These are phyloP conservation scores for Apolygus lucorum DNA, from an alignment of 1,140 invertebrate genomes.

Conservation along the genomic window DNA sequence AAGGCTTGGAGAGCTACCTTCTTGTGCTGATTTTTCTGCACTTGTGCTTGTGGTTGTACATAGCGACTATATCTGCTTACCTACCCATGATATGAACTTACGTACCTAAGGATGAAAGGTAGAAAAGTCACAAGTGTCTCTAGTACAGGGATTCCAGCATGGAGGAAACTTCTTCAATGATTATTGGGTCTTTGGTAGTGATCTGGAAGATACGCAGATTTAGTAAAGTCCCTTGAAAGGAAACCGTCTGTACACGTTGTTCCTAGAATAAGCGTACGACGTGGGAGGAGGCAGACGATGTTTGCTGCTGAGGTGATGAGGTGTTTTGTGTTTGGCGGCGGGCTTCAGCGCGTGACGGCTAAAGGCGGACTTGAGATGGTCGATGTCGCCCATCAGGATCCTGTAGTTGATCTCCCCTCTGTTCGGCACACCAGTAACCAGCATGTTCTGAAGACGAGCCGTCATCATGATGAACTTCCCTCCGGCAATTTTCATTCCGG, in stretches of 20 bases:
- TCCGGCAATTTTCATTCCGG: slow-evolving; percentile 17
- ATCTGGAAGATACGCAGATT: no score
- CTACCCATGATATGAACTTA: no score
- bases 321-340: background rate
- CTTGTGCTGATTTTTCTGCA: no score
- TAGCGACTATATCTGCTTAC: no score
- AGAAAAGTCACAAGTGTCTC: no score
- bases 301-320: background rate
- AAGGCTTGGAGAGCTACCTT: no score
- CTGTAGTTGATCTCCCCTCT: slow-evolving; percentile 12
- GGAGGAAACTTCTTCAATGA: no score
- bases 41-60: no score
- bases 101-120: no score
- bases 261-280: background rate
- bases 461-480: slow-evolving; percentile 10
- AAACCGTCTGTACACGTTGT: background rate
- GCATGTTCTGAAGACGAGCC: slow-evolving; percentile 21
- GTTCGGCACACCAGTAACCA: slow-evolving; percentile 5
- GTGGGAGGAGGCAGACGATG: background rate
- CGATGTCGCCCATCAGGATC: background rate
- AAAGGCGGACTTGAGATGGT: no score
- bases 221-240: background rate
- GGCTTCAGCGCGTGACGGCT: background rate
- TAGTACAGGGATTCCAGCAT: no score
- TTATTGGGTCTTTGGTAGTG: no score